phyloP scores from a whole-genome alignment of 2,113 vertebrate genomes.

The Hystrix brachyura region DNA sequence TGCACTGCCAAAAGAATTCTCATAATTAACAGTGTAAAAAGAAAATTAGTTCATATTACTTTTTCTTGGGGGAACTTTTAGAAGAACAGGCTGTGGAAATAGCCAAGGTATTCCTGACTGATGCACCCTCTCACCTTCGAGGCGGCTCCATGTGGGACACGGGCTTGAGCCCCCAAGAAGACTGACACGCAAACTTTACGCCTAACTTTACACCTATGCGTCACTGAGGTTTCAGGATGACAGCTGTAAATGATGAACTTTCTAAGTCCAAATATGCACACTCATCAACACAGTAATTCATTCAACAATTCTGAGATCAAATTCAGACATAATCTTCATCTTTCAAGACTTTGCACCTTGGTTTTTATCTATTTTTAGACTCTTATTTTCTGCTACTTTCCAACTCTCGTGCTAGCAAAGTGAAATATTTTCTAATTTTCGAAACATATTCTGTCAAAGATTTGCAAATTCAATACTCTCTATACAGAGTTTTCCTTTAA shows the following conservation, averaged over 20 bases:
- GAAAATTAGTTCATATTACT: not conserved
- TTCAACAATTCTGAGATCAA: not conserved
- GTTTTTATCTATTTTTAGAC: not conserved
- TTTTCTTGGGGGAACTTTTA: not conserved
- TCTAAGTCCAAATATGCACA: too few species aligned
- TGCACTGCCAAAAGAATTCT: not conserved
- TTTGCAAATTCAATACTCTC: not conserved
- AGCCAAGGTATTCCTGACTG: not conserved
- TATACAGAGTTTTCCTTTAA: not conserved
- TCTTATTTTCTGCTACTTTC: not conserved
- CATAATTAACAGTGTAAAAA: not conserved
- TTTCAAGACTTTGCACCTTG: not conserved
- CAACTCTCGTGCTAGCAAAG: not conserved
- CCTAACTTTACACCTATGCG: not conserved
- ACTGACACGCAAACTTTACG: not conserved
- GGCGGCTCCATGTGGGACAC: not conserved
- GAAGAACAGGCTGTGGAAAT: not conserved
- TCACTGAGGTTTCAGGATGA: not conserved
- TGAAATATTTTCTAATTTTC: constrained; percentile 14
- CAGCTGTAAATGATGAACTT: not conserved
- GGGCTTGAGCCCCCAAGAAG: not conserved
- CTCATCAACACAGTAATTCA: not conserved
- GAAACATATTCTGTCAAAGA: not conserved
- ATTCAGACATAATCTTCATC: not conserved
- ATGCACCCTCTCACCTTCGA: not conserved